phyloP scores from a whole-genome alignment of 2,888 invertebrate species.

The Temnothorax unifasciatus region DNA sequence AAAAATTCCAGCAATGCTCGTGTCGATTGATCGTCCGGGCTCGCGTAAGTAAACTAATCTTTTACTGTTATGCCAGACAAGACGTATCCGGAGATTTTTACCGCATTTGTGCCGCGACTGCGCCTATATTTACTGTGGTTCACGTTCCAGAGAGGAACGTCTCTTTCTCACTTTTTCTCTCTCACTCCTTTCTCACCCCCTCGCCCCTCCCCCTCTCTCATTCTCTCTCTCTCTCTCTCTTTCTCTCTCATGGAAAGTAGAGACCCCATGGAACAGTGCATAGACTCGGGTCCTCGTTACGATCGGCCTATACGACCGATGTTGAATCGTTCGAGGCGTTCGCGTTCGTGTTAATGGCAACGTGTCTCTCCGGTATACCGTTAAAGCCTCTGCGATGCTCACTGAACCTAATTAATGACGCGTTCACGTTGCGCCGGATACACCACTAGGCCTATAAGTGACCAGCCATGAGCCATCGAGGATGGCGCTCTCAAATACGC shows the following conservation, averaged over 20 bases:
- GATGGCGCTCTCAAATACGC: conserved; percentile 56
- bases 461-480: conserved; percentile 33
- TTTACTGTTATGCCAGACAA: conserved; percentile 75
- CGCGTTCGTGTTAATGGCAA: conserved; percentile 72
- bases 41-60: conserved; percentile 70
- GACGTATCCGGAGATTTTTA: conserved; percentile 65
- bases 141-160: conserved; percentile 42
- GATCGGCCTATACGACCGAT: conserved; percentile 63
- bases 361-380: conserved; percentile 77
- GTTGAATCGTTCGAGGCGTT: conserved; percentile 66
- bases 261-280: conserved; percentile 62
- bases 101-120: conserved; percentile 61
- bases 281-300: conserved; percentile 52
- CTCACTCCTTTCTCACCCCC: conserved; percentile 40
- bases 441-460: conserved; percentile 48
- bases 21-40: background rate
- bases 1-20: conserved; percentile 53
- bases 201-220: too few species aligned
- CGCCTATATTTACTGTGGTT: conserved; percentile 76
- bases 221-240: conserved; percentile 49
- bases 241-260: conserved; percentile 55
- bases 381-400: conserved; percentile 72
- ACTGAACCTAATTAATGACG: conserved; percentile 77
- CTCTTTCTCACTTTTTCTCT: conserved; percentile 47
- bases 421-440: conserved; percentile 62